These are phyloP conservation scores for Caenorhabditis remanei DNA, from an alignment of 1,140 invertebrate genomes.

Conservation along the genomic window DNA sequence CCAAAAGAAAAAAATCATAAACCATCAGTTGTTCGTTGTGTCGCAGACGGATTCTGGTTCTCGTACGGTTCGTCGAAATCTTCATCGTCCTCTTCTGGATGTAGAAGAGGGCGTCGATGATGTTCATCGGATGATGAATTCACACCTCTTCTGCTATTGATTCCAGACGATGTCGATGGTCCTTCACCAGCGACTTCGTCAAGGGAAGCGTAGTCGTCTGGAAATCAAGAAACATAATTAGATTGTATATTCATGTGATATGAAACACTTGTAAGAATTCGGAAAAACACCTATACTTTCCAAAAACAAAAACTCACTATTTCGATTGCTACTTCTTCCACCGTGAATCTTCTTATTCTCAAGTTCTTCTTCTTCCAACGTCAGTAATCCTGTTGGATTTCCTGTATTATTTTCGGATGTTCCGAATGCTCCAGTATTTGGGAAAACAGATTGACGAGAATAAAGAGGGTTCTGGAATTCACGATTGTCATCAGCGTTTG, in stretches of 20 bases:
- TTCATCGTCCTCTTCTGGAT: constrained; percentile 20
- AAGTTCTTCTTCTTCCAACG: constrained; percentile 58
- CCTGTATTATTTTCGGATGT: background rate
- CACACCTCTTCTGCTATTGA: background rate
- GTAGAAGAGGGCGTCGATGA: background rate
- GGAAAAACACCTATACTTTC: too few relatives aligned
- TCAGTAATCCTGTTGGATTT: background rate
- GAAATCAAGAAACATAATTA: background rate
- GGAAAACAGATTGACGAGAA: constrained; percentile 34
- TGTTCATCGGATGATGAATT: constrained; percentile 42
- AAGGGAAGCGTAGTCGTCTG: constrained; percentile 61
- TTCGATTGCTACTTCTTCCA: background rate
- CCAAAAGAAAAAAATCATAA: constrained; percentile 27
- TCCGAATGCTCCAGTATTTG: constrained; percentile 5
- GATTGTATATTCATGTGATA: too few relatives aligned
- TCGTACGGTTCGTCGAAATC: constrained; percentile 45
- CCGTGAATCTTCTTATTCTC: constrained; percentile 63
- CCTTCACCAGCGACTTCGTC: constrained; percentile 56
- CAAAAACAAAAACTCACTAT: constrained; percentile 18
- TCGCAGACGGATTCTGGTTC: background rate
- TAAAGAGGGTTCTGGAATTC: constrained; percentile 71
- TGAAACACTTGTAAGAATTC: too few relatives aligned
- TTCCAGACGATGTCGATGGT: constrained; percentile 6
- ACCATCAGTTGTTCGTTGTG: constrained; percentile 1
- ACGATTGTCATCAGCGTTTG: constrained; percentile 63